Base-by-base conservation (phyloP, 1,140 invertebrate genomes). In the Pemphigus obesinymphae region DNA sequence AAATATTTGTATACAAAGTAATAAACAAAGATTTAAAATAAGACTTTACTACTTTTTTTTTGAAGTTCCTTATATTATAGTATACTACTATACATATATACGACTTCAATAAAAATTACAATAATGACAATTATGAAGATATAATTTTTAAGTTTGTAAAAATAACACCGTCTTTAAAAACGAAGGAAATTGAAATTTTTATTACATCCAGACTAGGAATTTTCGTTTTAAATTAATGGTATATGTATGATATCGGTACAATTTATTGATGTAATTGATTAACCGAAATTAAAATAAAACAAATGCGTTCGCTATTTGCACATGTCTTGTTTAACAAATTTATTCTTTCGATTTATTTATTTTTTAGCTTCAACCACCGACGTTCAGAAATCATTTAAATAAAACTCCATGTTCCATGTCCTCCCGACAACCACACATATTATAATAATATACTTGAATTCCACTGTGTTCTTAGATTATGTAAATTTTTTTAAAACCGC, bases 1-100 rank as follows among this genome's bases (percentile, higher is more conserved):
- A 63, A 80, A 45, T 61, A 63, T 63, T 63, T 80, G 40, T 63
- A 80, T 80, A 63, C 20, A 40, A 63, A 63, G 75, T 6, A 29
- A 63, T 40, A 53, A 76, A 76, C 73, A 55, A 58, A 75, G 45
- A 73, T 76, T 76, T 76, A 40, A 37, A 58, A 76, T 78, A 70
- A 10, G 68, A 45, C 10, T 45, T 70, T 45, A 70, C 11, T 70
- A 70, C 5, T 45, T 45, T 29, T 40, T 70, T 7, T n/a, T n/a
- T n/a, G n/a, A n/a, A n/a, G n/a, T n/a, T n/a, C n/a, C n/a, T n/a
- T n/a, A n/a, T n/a, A n/a, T n/a, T n/a, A n/a, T n/a, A n/a, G n/a
- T n/a, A n/a, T n/a, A n/a, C n/a, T n/a, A n/a, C n/a, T n/a, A n/a
- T n/a, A n/a, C n/a, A n/a, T n/a, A n/a, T n/a, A n/a, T n/a, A n/a